Evolutionary conservation across 2,113 vertebrate species (phyloP), one percentile per base, ranked within the genome.

Genomic region (Takifugu flavidus): DNA sequence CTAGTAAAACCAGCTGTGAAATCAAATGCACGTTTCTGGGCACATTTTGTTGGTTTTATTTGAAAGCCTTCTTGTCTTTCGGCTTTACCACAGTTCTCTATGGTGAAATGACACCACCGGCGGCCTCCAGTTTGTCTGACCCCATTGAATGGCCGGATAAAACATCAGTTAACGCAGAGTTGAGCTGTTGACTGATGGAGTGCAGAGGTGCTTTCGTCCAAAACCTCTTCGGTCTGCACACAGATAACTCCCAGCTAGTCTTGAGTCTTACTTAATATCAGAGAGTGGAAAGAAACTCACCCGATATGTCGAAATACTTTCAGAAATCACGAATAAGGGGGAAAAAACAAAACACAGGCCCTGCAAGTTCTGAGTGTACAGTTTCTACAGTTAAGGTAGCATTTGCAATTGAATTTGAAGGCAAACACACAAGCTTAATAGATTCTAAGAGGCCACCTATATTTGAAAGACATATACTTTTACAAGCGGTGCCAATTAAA

Each of bases 151-250:
- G 56, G 3, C 56, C 49, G 44, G 72, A 55, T 78, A 68, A 73
- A 81, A 83, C 79, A 78, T 75, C 72, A 28, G 81, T 68, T 71
- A 66, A 72, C 77, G 62, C 62, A 54, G 67, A 75, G 59, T 46
- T 43, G 29, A 74, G 75, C 75, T 68, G 87, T 61, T 83, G 87
- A 89, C 79, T 76, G 89, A 90, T 44, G 53, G 68, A 74, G 75
- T 77, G 70, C 84, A 87, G 86, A 73, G 65, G 64, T 50, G 65
- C 72, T 72, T 79, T 44, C 15, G 54, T 53, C 58, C 39, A 26
- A 70, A 78, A 65, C 56, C 65, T 65, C 69, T 75, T 60, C 54
- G 65, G 34, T 70, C 61, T 49, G 46, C 58, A 63, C 72, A 45
- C 46, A 70, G 77, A 79, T 70, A 75, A 68, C 50, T 25, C n/a